Evolutionary conservation across 2,888 invertebrate genomes (phyloP).

Genomic region (Mythimna ferrago): DNA sequence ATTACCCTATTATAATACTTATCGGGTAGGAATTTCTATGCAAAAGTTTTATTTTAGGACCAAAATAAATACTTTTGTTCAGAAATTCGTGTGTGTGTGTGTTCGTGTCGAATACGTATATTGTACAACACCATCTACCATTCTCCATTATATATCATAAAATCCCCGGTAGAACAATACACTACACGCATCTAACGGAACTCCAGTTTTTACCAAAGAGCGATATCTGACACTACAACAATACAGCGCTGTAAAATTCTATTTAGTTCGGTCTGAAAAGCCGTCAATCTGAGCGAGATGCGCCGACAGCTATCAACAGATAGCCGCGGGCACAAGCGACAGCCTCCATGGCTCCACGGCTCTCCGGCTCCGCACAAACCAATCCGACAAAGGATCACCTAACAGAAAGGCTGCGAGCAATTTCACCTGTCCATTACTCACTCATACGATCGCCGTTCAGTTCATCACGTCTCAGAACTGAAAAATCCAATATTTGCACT

Average conservation of each 20-base stretch:
- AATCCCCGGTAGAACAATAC: slow-evolving; percentile 5
- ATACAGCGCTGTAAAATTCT: slow-evolving; percentile 73
- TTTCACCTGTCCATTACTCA: slow-evolving; percentile 77
- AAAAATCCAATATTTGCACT: slow-evolving; percentile 56
- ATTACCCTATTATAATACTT: too few relatives aligned
- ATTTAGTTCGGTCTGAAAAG: slow-evolving; percentile 72
- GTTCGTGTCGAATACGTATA: background rate
- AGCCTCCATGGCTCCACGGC: slow-evolving; percentile 58
- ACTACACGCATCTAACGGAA: slow-evolving; percentile 28
- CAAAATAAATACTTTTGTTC: background rate
- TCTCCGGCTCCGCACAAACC: slow-evolving; percentile 67
- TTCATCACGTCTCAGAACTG: slow-evolving; percentile 37
- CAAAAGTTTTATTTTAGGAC: background rate
- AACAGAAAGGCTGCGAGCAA: slow-evolving; percentile 72
- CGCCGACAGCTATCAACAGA: slow-evolving; percentile 79
- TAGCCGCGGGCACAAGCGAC: slow-evolving; percentile 75
- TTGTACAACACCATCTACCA: background rate
- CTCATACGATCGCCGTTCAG: slow-evolving; percentile 65
- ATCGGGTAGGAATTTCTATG: too few relatives aligned
- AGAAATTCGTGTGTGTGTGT: background rate
- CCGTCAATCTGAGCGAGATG: slow-evolving; percentile 75
- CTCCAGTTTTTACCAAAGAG: slow-evolving; percentile 42
- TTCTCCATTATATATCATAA: slow-evolving; percentile 9
- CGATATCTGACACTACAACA: slow-evolving; percentile 55
- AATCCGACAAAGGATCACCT: slow-evolving; percentile 77